Evolutionary conservation across 2,113 vertebrate species (phyloP).

Genomic region (Ornithorhynchus anatinus): DNA sequence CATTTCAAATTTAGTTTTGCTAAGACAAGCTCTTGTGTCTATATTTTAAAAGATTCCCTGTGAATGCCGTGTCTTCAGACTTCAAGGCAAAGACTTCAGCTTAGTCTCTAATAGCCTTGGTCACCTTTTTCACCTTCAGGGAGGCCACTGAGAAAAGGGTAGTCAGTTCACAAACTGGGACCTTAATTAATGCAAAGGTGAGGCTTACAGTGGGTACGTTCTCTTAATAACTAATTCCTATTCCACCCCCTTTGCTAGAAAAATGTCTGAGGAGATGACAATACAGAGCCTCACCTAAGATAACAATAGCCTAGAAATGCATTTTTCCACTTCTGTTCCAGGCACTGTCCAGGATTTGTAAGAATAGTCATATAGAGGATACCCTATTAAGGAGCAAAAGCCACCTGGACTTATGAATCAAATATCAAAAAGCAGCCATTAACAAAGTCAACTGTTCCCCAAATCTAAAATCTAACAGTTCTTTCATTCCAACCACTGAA

Average conservation of each 20-base stretch:
- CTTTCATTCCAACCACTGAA: not conserved
- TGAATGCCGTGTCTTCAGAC: not conserved
- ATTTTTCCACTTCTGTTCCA: constrained; percentile 52
- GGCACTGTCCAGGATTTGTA: constrained; percentile 47
- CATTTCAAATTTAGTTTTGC: not conserved
- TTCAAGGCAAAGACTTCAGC: not conserved
- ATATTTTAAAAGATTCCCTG: not conserved
- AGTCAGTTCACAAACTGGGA: not conserved
- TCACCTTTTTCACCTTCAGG: not conserved
- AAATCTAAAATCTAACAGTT: not conserved
- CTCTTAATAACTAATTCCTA: not conserved
- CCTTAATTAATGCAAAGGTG: not conserved
- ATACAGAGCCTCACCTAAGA: constrained; percentile 24
- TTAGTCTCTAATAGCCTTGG: not conserved
- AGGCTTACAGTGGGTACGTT: not conserved
- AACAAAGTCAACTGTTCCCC: not conserved
- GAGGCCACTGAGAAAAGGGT: not conserved
- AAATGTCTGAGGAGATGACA: constrained; percentile 12
- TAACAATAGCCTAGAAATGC: not conserved
- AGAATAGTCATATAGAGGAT: constrained; percentile 6
- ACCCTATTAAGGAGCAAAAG: constrained; percentile 29
- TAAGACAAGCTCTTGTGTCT: not conserved
- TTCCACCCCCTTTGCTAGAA: not conserved
- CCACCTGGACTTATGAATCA: not conserved
- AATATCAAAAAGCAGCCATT: not conserved